Conservation (phyloP, 2,888 invertebrate genomes). For the Lasioglossum lativentre region DNA sequence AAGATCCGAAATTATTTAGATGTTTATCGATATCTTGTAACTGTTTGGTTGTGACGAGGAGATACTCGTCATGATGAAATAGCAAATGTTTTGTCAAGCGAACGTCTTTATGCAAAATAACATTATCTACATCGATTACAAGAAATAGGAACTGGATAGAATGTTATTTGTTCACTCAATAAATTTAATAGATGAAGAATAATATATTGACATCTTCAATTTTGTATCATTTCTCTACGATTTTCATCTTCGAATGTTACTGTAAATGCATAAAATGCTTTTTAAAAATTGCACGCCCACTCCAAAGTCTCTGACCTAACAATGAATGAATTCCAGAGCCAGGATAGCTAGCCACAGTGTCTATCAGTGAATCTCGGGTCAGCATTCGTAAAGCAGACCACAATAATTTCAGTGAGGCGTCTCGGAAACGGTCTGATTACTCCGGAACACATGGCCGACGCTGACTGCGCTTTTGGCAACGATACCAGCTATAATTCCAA, state of each 20-base stretch:
- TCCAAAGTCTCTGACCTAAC: background rate
- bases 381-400: background rate
- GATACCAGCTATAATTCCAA: background rate
- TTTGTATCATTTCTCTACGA: too few relatives aligned
- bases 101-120: too few relatives aligned
- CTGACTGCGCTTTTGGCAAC: constrained; percentile 5
- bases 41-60: background rate
- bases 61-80: background rate
- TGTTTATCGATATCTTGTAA: background rate
- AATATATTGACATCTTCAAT: too few relatives aligned
- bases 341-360: background rate
- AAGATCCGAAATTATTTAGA: too few relatives aligned
- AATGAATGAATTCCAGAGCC: background rate
- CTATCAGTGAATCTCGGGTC: background rate
- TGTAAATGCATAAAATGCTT: too few relatives aligned
- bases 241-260: too few relatives aligned
- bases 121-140: too few relatives aligned
- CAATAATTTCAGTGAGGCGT: background rate
- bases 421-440: background rate
- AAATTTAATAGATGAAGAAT: too few relatives aligned
- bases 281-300: too few relatives aligned
- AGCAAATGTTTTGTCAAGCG: too few relatives aligned
- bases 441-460: background rate
- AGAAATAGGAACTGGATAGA: too few relatives aligned
- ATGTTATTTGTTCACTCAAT: too few relatives aligned